Percentiles rank a stretch among this genome's conserved stretches.
phyloP scores from a whole-genome alignment of 2,797 vertebrate genomes.

The Cryptoprocta ferox region DNA sequence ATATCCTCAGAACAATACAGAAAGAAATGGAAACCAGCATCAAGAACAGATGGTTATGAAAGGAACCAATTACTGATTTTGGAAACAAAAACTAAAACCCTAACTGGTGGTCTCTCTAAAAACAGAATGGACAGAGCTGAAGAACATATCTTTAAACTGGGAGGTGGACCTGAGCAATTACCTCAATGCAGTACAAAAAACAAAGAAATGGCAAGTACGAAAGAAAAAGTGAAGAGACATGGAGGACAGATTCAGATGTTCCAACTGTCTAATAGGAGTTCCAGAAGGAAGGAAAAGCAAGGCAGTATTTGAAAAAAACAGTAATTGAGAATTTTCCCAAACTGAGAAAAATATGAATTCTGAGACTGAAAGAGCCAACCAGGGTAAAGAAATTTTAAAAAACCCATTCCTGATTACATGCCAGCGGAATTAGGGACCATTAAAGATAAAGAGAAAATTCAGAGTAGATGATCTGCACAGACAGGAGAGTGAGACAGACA shows the following conservation, averaged over 20 bases:
- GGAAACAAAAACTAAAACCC: slow-evolving; percentile 30
- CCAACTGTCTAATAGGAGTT: neutral
- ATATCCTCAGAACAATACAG: neutral
- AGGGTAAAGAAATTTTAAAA: neutral
- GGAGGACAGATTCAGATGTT: neutral
- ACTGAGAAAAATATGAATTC: neutral
- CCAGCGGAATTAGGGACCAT: neutral
- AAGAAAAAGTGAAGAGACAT: neutral
- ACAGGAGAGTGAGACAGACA: neutral
- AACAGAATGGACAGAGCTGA: neutral
- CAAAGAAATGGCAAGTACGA: neutral
- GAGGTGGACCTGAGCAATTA: neutral
- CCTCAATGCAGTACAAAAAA: neutral
- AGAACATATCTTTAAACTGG: neutral
- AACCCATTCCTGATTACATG: neutral
- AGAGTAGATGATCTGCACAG: neutral
- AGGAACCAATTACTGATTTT: neutral
- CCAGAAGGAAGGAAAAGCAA: neutral
- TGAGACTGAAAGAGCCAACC: neutral
- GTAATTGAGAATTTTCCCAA: neutral
- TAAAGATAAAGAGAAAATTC: neutral
- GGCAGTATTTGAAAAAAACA: neutral
- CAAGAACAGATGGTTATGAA: neutral
- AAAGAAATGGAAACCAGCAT: slow-evolving; percentile 22
- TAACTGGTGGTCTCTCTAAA: neutral